Base-by-base conservation (phyloP, 2,888 invertebrate genomes). In the Leptopterna dolabrata region DNA sequence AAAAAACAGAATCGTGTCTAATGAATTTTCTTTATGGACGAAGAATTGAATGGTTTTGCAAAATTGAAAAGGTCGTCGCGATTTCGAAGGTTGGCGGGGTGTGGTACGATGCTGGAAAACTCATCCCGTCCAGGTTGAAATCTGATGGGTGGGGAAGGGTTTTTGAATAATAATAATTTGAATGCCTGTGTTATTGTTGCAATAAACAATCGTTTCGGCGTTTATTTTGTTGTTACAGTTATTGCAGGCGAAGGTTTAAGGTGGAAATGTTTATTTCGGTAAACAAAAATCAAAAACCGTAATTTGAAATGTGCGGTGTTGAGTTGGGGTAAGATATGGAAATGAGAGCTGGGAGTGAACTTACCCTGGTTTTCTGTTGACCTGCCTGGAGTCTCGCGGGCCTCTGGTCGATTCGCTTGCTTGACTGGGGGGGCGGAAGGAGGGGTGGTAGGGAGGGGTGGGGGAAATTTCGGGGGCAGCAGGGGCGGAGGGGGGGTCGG, bases 341-440 rank as follows among this genome's bases (percentile, higher is more conserved):
- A 11, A 11, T 2, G n/a, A 36, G 9, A 43, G 76, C 30, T 36
- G 76, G 24, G 16, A 76, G 76, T n/a, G 41, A 36, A 85, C 85
- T 85, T 47, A 85, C 85, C 76, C 51, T 73, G 51, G 85, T 71
- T 71, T 30, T 41, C 73, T 9, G 85, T 29, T 85, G 85, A 85
- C 85, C 85, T 85, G 85, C 85, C 47, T 85, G 85, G 85, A 85
- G 85, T 85, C 76, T 51, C 73, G 85, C 85, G 85, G 85, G 85
- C 73, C 85, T 85, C 85, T 85, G 85, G 85, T 85, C 85, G 85
- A 85, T 85, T 81, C 27, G 19, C n/a, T 51, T 19, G 11, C 24
- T 29, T 55, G n/a, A 27, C 36, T 27, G 19, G 76, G 45, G 27
- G 81, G n/a, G n/a, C n/a, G n/a, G n/a, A n/a, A n/a, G n/a, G n/a